Base-by-base conservation (phyloP, 2,113 vertebrate genomes). In the Maccullochella peelii region DNA sequence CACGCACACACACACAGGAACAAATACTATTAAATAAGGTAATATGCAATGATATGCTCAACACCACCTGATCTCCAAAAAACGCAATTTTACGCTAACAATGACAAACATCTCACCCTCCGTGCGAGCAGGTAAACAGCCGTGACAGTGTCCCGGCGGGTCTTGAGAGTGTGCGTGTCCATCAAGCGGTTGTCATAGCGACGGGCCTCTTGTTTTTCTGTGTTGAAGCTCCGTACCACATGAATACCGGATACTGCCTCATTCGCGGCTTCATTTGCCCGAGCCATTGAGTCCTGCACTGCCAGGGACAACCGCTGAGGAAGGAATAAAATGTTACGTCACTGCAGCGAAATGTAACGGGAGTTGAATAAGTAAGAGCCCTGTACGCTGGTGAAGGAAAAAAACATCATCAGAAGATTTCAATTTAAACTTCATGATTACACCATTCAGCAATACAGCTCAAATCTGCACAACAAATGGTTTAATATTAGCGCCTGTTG, bases 141-240 rank as follows among this genome's bases (percentile, higher is more conserved):
- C 0, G 0, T 9, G 2, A 96, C 92, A 20, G 80, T 55, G 27
- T 95, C 95, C 0, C 93, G 80, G 0, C 0, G 87, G 23, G 70
- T 94, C 79, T 94, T 96, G 0, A 97, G 91, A 20, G 1, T 61
- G 47, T 96, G 93, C 2, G 89, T 97, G 18, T 80, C 38, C 5
- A 78, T 93, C 87, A 98, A 76, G 0, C 93, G 77, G 15, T 79
- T 20, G 11, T 92, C 47, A 38, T 98, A 98, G 54, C 95, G 94
- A 10, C n/a, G 0, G 1, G 88, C 83, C 61, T 99, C 97, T 0
- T 94, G 89, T 8, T 91, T 91, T 86, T 96, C 95, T 0, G 94
- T 90, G 0, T 94, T 96, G 27, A 97, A 98, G 70, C 96, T 96
- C 0, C 94, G 92, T 23, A 98, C 95, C 0, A 95, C 97, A 25